A percentile compares a stretch with the other conserved stretches of the same genome.
phyloP scores from a whole-genome alignment of 2,113 vertebrate species.

The Centropus bengalensis region DNA sequence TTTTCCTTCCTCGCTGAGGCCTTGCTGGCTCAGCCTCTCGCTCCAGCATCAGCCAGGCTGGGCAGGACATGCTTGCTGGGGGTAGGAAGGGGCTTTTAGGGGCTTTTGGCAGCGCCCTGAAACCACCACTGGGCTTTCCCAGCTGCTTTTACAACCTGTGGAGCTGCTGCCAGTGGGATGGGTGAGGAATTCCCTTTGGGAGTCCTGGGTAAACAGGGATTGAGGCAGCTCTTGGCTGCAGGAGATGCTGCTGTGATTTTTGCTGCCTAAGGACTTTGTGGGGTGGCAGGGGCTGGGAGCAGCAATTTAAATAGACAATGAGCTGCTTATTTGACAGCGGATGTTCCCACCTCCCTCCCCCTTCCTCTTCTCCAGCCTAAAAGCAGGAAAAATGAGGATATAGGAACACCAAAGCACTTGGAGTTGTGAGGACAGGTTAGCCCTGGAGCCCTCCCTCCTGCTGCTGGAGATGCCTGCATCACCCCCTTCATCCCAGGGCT shows the following conservation, averaged over 20 bases:
- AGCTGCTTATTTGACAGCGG: constrained; percentile 11
- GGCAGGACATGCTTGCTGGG: neutral
- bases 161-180: neutral
- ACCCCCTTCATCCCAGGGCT: neutral
- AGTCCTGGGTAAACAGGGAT: neutral
- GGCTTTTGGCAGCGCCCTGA: neutral
- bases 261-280: neutral
- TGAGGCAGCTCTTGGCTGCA: neutral
- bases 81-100: neutral
- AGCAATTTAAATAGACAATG: neutral
- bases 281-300: neutral
- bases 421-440: neutral
- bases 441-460: neutral
- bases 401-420: neutral
- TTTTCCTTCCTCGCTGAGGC: neutral
- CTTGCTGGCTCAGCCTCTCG: neutral
- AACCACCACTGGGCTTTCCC: neutral
- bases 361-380: neutral
- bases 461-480: neutral
- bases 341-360: neutral
- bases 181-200: neutral
- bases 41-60: fast-evolving
- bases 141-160: neutral
- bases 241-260: neutral
- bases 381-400: neutral